Evolutionary conservation across 2,113 vertebrate species (phyloP).

Genomic region (Cochlearius cochlearius): DNA sequence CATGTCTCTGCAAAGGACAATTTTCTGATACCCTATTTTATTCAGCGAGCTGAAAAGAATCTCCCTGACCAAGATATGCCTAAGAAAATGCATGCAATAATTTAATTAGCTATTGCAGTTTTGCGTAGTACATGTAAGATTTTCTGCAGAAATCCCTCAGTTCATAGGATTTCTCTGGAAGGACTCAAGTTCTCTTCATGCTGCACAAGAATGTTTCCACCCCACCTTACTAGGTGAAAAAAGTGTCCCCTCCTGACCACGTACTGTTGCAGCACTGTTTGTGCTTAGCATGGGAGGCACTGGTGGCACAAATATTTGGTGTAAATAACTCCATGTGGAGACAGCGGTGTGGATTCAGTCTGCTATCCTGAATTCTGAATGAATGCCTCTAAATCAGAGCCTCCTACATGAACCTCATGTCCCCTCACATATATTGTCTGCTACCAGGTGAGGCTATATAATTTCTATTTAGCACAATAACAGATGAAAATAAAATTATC

Average conservation of each 20-base stretch:
- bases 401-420: rapidly evolving
- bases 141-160: neutral
- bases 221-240: neutral
- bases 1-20: neutral
- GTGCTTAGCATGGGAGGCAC: neutral
- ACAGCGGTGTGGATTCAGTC: neutral
- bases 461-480: neutral
- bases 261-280: neutral
- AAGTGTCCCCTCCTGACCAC: neutral
- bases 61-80: neutral
- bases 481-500: neutral
- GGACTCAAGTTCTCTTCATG: neutral
- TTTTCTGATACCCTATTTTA: neutral
- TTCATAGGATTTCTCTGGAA: neutral
- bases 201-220: neutral
- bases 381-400: neutral
- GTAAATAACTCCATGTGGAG: neutral
- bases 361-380: neutral
- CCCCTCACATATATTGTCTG: neutral
- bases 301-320: neutral
- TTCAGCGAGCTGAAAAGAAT: neutral
- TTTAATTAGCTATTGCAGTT: neutral
- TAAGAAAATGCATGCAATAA: neutral
- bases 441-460: neutral
- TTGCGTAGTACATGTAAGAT: neutral